Evolutionary conservation across 2,888 invertebrate species (phyloP).

Genomic region (Belgica antarctica): DNA sequence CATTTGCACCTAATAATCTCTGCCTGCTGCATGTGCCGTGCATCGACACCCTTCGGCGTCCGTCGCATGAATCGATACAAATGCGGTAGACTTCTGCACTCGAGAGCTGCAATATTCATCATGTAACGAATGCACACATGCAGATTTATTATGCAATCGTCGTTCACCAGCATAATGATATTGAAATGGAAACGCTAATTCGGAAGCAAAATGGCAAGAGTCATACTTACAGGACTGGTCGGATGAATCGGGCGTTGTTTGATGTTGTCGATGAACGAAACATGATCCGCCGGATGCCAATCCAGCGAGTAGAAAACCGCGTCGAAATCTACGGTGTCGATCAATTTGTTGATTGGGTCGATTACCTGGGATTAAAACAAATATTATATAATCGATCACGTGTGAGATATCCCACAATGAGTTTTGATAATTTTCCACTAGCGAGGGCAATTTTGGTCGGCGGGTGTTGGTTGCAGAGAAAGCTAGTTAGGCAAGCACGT

Average conservation of each 20-base stretch:
- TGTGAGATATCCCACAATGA: no score
- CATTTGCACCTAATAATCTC: slow-evolving; percentile 23
- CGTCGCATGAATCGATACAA: slow-evolving; percentile 10
- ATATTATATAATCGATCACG: no score
- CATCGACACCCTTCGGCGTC: background rate
- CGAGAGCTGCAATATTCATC: slow-evolving; percentile 1
- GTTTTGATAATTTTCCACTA: no score
- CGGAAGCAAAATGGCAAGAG: background rate
- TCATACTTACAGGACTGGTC: slow-evolving; percentile 63
- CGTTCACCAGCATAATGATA: background rate
- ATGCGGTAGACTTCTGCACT: background rate
- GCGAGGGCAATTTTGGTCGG: no score
- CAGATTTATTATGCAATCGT: slow-evolving; percentile 15
- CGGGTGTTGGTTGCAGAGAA: no score
- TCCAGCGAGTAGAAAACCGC: slow-evolving; percentile 90
- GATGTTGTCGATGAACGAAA: slow-evolving; percentile 94
- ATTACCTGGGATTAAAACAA: slow-evolving; percentile 64
- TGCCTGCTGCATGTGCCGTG: background rate
- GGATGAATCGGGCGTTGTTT: slow-evolving; percentile 70
- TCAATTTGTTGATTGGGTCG: slow-evolving; percentile 82
- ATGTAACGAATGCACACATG: background rate
- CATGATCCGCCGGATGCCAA: slow-evolving; percentile 96
- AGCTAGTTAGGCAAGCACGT: no score
- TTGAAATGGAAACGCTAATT: background rate
- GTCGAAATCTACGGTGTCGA: slow-evolving; percentile 80